These are phyloP conservation scores for Andricus curvator DNA, from an alignment of 2,888 invertebrate genomes.

Conservation along the genomic window DNA sequence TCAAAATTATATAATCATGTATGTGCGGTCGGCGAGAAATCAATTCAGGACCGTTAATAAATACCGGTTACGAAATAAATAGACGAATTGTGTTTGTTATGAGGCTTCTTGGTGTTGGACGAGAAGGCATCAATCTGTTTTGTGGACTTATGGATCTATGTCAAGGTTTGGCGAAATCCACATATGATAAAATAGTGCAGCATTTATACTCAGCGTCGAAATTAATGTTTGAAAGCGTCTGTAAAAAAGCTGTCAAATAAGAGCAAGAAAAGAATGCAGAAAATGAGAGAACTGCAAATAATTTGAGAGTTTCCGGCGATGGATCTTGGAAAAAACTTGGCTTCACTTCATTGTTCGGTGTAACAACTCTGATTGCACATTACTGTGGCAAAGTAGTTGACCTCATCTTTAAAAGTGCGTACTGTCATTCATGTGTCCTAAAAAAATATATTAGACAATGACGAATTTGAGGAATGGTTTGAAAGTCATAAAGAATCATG, in stretches of 20 bases:
- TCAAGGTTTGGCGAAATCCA: constrained; percentile 50
- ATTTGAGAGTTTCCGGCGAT: constrained; percentile 49
- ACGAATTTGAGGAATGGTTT: too few species aligned
- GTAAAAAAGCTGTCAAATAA: too few species aligned
- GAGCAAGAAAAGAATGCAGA: too few species aligned
- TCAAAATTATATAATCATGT: constrained; percentile 43
- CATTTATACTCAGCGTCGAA: constrained; percentile 46
- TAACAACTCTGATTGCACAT: constrained; percentile 56
- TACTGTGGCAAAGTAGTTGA: constrained; percentile 56
- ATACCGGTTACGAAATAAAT: constrained; percentile 46
- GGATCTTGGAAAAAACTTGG: constrained; percentile 60
- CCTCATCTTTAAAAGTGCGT: constrained; percentile 50
- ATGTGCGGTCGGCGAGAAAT: constrained; percentile 41
- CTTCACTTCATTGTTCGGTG: constrained; percentile 56
- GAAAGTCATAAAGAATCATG: too few species aligned
- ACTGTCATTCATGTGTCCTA: too few species aligned
- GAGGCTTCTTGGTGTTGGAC: constrained; percentile 58
- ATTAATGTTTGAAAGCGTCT: constrained; percentile 56
- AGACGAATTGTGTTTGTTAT: constrained; percentile 55
- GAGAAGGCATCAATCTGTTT: constrained; percentile 63
- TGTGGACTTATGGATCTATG: constrained; percentile 59
- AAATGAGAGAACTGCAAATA: too few species aligned
- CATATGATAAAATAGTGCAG: constrained; percentile 48
- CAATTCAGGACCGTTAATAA: constrained; percentile 47
- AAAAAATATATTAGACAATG: too few species aligned